These are phyloP conservation scores for Lepeophtheirus salmonis DNA, from an alignment of 1,140 invertebrate genomes.

Conservation along the genomic window DNA sequence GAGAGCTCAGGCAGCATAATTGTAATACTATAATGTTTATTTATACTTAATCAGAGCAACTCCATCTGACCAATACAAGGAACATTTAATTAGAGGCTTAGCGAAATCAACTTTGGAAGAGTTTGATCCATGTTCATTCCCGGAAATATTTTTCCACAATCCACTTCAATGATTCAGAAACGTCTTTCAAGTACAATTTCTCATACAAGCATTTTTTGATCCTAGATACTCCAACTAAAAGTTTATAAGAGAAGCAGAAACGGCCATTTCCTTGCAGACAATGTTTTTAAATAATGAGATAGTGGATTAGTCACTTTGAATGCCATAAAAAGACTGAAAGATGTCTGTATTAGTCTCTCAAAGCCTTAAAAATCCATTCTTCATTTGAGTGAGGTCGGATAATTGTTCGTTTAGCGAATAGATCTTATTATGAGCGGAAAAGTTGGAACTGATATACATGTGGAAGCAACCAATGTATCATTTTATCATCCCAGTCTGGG, in stretches of 20 bases:
- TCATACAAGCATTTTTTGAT: not conserved
- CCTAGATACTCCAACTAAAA: not conserved
- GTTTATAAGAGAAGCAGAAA: not conserved
- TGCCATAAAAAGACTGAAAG: not conserved
- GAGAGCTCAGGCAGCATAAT: too few species aligned
- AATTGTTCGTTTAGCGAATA: not conserved
- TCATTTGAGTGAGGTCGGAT: not conserved
- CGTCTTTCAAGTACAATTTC: not conserved
- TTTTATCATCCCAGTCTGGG: not conserved
- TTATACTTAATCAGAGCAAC: too few species aligned
- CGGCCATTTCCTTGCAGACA: not conserved
- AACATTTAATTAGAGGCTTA: too few species aligned
- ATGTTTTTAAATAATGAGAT: not conserved
- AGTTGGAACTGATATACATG: not conserved
- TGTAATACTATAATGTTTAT: too few species aligned
- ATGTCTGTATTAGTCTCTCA: not conserved
- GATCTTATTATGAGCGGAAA: not conserved
- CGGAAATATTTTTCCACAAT: not conserved
- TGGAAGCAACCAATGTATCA: not conserved
- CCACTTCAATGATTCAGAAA: not conserved
- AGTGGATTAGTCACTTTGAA: not conserved
- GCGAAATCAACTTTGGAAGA: not conserved
- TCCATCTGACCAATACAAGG: too few species aligned
- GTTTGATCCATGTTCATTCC: not conserved
- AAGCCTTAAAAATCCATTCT: not conserved